Percentiles rank a stretch among this genome's conserved stretches.
phyloP scores from a whole-genome alignment of 92 coral and sea anemone genomes.

The Parazoanthus darwini region DNA sequence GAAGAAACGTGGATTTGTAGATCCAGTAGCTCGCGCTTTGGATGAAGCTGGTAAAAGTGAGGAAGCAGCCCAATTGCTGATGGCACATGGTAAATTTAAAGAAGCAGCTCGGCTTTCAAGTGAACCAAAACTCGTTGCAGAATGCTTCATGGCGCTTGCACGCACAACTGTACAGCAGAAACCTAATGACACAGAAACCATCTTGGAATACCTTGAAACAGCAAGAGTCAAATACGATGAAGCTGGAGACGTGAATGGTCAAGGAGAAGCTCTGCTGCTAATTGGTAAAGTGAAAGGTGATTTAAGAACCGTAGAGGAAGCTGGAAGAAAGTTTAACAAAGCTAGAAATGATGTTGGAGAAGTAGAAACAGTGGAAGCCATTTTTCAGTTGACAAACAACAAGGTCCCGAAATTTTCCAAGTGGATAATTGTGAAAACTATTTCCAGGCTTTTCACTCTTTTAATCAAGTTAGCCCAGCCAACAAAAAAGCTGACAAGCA shows the following conservation, averaged over 20 bases:
- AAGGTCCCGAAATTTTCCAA: background rate
- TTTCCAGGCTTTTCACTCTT: slow-evolving; percentile 55
- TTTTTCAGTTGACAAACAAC: slow-evolving; percentile 37
- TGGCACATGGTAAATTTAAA: slow-evolving; percentile 39
- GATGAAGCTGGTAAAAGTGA: slow-evolving; percentile 36
- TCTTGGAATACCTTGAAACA: slow-evolving; percentile 38
- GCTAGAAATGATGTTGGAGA: slow-evolving; percentile 60
- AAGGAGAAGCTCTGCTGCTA: slow-evolving; percentile 63
- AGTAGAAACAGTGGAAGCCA: slow-evolving; percentile 47
- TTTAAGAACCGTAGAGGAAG: slow-evolving; percentile 41
- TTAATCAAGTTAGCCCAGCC: slow-evolving; percentile 49
- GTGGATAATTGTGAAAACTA: slow-evolving; percentile 49
- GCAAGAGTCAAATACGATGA: slow-evolving; percentile 54
- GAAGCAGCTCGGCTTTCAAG: slow-evolving; percentile 42
- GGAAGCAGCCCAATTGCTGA: slow-evolving; percentile 45
- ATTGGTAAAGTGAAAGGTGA: slow-evolving; percentile 45
- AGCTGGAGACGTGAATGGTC: slow-evolving; percentile 61
- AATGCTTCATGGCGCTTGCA: slow-evolving; percentile 41
- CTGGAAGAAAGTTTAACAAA: slow-evolving; percentile 58
- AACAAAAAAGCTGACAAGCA: background rate
- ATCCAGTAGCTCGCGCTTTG: slow-evolving; percentile 34
- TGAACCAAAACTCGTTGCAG: slow-evolving; percentile 47
- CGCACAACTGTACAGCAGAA: slow-evolving; percentile 17
- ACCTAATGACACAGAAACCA: background rate
- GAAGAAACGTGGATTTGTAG: slow-evolving; percentile 37